A percentile compares a stretch with the other conserved stretches of the same genome.
phyloP scores from a whole-genome alignment of 1,140 invertebrate species.

The Marisa cornuarietis region DNA sequence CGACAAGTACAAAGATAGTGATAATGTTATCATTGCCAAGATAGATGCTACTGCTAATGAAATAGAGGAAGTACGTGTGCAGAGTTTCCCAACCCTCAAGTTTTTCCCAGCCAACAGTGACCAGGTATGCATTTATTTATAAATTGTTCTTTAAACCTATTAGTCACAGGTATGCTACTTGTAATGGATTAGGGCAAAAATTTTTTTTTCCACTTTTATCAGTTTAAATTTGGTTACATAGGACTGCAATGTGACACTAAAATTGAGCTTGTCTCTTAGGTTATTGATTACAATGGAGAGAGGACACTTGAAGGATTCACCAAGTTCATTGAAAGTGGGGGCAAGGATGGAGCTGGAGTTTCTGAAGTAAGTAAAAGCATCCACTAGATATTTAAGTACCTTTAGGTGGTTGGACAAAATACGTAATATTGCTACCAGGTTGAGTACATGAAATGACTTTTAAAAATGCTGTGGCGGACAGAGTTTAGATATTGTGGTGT shows the following conservation, averaged over 20 bases:
- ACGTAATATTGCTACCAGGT: too few species aligned
- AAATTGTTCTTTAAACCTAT: background rate
- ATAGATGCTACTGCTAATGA: slow-evolving; percentile 99
- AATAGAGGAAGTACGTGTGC: slow-evolving; percentile 85
- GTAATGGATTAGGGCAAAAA: slow-evolving; percentile 2
- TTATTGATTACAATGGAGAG: slow-evolving; percentile 93
- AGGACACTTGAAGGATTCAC: slow-evolving; percentile 91
- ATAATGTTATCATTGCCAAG: slow-evolving; percentile 93
- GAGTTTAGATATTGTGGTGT: too few species aligned
- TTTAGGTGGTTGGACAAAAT: too few species aligned
- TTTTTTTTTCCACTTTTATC: background rate
- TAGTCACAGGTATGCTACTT: background rate
- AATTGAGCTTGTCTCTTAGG: slow-evolving; percentile 64
- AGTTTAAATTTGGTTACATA: background rate
- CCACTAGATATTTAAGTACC: too few species aligned
- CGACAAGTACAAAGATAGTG: slow-evolving; percentile 85
- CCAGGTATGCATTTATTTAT: slow-evolving; percentile 72
- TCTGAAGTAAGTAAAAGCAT: slow-evolving; percentile 25
- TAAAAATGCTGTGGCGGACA: too few species aligned
- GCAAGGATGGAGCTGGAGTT: slow-evolving; percentile 54
- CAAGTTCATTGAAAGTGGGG: slow-evolving; percentile 80
- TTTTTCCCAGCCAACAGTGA: slow-evolving; percentile 93
- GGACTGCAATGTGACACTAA: background rate
- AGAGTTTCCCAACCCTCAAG: slow-evolving; percentile 96
- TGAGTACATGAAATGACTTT: too few species aligned